phyloP scores from a whole-genome alignment of 1,140 invertebrate species.

The Littorina saxatilis region DNA sequence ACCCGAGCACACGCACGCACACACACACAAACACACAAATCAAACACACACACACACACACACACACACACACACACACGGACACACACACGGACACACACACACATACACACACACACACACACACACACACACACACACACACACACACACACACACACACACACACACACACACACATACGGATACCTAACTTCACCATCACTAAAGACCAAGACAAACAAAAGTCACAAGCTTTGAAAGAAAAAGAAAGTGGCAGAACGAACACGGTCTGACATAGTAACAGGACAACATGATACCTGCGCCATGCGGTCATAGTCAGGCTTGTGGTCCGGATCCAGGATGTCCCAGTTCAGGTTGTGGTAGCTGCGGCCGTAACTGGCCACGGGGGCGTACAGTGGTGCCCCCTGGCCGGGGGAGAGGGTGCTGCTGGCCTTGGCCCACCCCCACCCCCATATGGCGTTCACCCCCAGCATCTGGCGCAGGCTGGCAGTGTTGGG shows the following conservation, averaged over 20 bases:
- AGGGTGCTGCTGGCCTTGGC: constrained; percentile 46
- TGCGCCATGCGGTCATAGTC: constrained; percentile 53
- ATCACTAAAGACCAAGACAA: too few species aligned
- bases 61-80: not conserved
- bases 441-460: constrained; percentile 65
- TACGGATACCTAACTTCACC: too few species aligned
- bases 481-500: constrained; percentile 43
- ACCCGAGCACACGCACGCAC: not conserved
- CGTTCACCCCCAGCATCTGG: constrained; percentile 61
- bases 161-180: too few species aligned
- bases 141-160: too few species aligned
- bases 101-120: too few species aligned
- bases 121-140: too few species aligned
- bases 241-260: too few species aligned
- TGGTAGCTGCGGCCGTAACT: constrained; percentile 63
- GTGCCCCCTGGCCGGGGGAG: constrained; percentile 43
- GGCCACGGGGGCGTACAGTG: constrained; percentile 53
- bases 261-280: too few species aligned
- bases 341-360: constrained; percentile 60
- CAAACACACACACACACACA: too few species aligned
- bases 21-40: too few species aligned
- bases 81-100: not conserved
- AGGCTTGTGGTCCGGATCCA: constrained; percentile 51
- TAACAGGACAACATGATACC: too few species aligned
- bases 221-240: too few species aligned